A percentile compares a stretch with the other conserved stretches of the same genome.
These are phyloP conservation scores for Drosophila guanche DNA, from an alignment of 1,140 invertebrate species.

Conservation along the genomic window DNA sequence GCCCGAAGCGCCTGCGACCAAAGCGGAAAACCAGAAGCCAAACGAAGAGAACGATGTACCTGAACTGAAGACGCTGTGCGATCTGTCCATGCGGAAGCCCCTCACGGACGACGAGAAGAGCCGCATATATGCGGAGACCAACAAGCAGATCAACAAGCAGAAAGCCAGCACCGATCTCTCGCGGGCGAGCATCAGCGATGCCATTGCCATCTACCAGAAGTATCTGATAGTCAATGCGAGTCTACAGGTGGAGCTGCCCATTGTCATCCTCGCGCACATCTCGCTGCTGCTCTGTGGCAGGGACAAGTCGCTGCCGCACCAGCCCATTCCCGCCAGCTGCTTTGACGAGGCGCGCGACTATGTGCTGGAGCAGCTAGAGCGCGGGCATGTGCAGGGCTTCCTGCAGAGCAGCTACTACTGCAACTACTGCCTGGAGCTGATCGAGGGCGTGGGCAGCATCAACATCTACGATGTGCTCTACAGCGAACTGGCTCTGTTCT, in stretches of 20 bases:
- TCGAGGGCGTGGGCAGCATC: conserved; percentile 88
- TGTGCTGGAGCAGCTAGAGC: conserved; percentile 87
- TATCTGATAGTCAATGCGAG: conserved; percentile 84
- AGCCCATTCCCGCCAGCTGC: conserved; percentile 82
- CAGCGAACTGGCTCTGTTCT: conserved; percentile 94
- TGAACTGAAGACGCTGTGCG: conserved; percentile 80
- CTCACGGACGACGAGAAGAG: conserved; percentile 83
- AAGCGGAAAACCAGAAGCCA: conserved; percentile 3
- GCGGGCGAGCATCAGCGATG: conserved; percentile 82
- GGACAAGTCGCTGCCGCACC: conserved; percentile 54
- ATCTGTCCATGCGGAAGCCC: conserved; percentile 79
- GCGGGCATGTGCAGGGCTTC: conserved; percentile 88
- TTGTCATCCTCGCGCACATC: conserved; percentile 83
- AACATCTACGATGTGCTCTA: conserved; percentile 93
- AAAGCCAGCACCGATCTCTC: conserved; percentile 47
- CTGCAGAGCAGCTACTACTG: conserved; percentile 92
- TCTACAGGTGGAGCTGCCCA: conserved; percentile 82
- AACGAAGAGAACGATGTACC: conserved; percentile 71
- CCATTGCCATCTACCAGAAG: conserved; percentile 85
- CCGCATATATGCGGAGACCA: conserved; percentile 80
- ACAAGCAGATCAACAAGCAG: conserved; percentile 60
- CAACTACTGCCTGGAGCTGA: conserved; percentile 95
- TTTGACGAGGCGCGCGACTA: conserved; percentile 87
- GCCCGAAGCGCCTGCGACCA: not conserved
- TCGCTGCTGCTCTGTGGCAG: conserved; percentile 83